A percentile compares a stretch with the other conserved stretches of the same genome.
Conservation (phyloP, 1,140 invertebrate species). For the Temnothorax nylanderi region DNA sequence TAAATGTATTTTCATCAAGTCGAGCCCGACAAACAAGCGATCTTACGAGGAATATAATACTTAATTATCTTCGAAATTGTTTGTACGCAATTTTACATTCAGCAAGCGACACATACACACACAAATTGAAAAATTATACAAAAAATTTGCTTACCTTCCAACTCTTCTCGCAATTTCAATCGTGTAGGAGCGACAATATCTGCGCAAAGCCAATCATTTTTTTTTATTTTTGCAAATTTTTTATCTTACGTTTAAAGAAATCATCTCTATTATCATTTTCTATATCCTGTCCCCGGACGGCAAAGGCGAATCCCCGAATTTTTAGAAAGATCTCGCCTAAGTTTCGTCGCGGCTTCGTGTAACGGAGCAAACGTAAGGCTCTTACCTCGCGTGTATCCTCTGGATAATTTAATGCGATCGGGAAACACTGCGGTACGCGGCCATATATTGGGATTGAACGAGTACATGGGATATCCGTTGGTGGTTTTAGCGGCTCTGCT, state of each 20-base stretch:
- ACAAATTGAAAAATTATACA: neutral
- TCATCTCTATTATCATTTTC: too few species aligned
- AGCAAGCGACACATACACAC: neutral
- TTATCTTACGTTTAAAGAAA: neutral
- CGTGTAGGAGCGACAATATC: constrained; percentile 23
- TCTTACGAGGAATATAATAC: neutral
- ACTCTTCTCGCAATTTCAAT: constrained; percentile 33
- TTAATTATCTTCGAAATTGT: neutral
- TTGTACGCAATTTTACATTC: neutral
- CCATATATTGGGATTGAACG: constrained; percentile 94
- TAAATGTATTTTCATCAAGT: neutral
- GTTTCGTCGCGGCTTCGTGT: neutral
- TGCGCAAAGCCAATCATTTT: constrained; percentile 3
- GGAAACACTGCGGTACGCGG: constrained; percentile 86
- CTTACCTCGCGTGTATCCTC: constrained; percentile 79
- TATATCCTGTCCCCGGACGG: too few species aligned
- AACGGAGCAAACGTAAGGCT: neutral
- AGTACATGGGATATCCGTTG: constrained; percentile 78
- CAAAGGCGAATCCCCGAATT: neutral
- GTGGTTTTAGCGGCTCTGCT: constrained; percentile 91
- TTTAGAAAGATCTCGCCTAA: neutral
- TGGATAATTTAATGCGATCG: constrained; percentile 74
- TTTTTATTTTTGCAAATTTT: neutral
- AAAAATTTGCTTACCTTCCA: constrained; percentile 33
- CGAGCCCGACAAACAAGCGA: too few species aligned